A percentile compares a stretch with the other conserved stretches of the same genome.
These are phyloP conservation scores for Antennarius maculatus DNA, from an alignment of 2,797 vertebrate genomes.

Conservation along the genomic window DNA sequence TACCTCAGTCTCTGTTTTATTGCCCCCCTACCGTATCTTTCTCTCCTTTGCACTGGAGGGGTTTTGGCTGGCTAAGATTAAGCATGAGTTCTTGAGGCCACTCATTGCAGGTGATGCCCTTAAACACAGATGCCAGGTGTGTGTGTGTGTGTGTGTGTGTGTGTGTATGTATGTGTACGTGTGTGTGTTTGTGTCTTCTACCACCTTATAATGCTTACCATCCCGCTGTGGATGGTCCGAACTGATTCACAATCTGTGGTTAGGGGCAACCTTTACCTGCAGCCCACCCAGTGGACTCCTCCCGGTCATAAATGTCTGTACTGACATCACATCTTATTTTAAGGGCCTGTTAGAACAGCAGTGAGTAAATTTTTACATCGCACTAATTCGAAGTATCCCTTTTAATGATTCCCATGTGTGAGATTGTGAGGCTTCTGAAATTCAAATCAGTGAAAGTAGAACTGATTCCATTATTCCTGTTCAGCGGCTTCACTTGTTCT, in stretches of 20 bases:
- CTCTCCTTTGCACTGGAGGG: slow-evolving; percentile 65
- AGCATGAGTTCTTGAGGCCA: slow-evolving; percentile 62
- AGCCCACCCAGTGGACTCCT: slow-evolving; percentile 74
- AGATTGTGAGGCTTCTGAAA: slow-evolving; percentile 39
- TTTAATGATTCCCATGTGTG: slow-evolving; percentile 56
- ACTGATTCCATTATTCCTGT: slow-evolving; percentile 18
- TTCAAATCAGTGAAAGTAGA: slow-evolving; percentile 38
- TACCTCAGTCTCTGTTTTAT: slow-evolving; percentile 89
- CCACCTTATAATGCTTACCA: slow-evolving; percentile 35
- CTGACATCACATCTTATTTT: slow-evolving; percentile 78
- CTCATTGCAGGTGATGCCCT: slow-evolving; percentile 55
- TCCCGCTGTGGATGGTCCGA: slow-evolving; percentile 43
- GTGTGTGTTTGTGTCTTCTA: slow-evolving; percentile 24
- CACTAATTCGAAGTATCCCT: slow-evolving; percentile 59
- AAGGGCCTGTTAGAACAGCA: slow-evolving; percentile 78
- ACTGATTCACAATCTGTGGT: slow-evolving; percentile 67
- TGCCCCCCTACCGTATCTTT: slow-evolving; percentile 62
- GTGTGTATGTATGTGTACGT: slow-evolving; percentile 20
- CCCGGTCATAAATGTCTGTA: slow-evolving; percentile 73
- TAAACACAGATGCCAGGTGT: slow-evolving; percentile 64
- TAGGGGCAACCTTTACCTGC: slow-evolving; percentile 62
- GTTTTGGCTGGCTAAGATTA: slow-evolving; percentile 68
- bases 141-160: slow-evolving; percentile 2
- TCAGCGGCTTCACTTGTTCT: slow-evolving; percentile 38
- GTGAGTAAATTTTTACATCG: slow-evolving; percentile 56